Percentiles rank a stretch among this genome's conserved stretches.
phyloP scores from a whole-genome alignment of 2,797 vertebrate genomes.

The Hippocampus kuda region DNA sequence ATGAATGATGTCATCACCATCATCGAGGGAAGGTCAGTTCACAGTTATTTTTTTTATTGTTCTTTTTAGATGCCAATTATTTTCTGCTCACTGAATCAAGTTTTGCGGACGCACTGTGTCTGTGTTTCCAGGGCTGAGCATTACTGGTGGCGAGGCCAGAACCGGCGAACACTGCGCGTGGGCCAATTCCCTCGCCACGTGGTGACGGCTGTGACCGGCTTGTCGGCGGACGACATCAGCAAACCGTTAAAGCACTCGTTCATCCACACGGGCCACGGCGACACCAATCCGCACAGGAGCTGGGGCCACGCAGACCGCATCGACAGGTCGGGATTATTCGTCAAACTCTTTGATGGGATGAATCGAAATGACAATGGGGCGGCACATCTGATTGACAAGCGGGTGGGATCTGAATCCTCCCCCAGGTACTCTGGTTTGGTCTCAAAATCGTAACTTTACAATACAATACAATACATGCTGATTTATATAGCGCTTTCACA shows the following conservation, averaged over 20 bases:
- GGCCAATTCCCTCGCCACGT: conserved; percentile 93
- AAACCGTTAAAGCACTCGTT: conserved; percentile 96
- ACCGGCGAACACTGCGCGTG: conserved; percentile 84
- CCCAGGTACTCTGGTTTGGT: no score
- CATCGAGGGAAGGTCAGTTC: conserved; percentile 89
- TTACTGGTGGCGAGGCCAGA: conserved; percentile 99
- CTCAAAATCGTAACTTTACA: no score
- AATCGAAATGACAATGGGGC: no score
- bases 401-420: no score
- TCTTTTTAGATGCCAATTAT: no score
- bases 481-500: no score
- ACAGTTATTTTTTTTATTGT: no score
- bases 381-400: no score
- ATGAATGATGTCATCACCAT: conserved; percentile 94
- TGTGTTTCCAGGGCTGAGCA: conserved; percentile 81
- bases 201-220: conserved; percentile 90
- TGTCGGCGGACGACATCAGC: conserved; percentile 97
- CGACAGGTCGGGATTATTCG: conserved; percentile 66
- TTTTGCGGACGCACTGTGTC: background rate
- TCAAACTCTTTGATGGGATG: no score
- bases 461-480: no score
- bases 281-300: conserved; percentile 90
- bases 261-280: conserved; percentile 97
- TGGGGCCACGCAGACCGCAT: conserved; percentile 97
- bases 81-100: background rate